Conservation (phyloP, 2,113 vertebrate species). For the Paramisgurnus dabryanus region DNA sequence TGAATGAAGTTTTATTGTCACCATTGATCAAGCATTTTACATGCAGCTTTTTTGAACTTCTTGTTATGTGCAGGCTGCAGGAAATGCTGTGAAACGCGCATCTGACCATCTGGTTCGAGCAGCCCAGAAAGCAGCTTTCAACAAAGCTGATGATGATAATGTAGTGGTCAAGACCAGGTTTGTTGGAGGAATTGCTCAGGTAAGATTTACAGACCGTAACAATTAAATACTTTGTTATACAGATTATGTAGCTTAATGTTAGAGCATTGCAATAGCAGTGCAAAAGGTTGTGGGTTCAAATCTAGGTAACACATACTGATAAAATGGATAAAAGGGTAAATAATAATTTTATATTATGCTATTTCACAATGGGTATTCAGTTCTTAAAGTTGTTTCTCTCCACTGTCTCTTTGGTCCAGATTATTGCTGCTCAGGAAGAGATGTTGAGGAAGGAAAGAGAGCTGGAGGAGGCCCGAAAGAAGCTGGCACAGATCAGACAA, state of each 20-base stretch:
- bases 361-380: not conserved
- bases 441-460: slow-evolving; percentile 98
- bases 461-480: slow-evolving; percentile 96
- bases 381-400: not conserved
- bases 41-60: slow-evolving; percentile 4
- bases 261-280: too few relatives aligned
- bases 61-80: slow-evolving; percentile 80
- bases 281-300: too few relatives aligned
- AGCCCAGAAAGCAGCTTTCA: slow-evolving; percentile 94
- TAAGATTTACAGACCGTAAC: slow-evolving; percentile 61
- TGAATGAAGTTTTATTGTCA: not conserved
- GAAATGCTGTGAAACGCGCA: slow-evolving; percentile 95
- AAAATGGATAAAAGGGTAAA: too few relatives aligned
- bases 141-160: slow-evolving; percentile 90
- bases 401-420: slow-evolving; percentile 70
- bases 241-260: too few relatives aligned
- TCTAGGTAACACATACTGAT: too few relatives aligned
- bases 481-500: slow-evolving; percentile 96
- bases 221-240: too few relatives aligned
- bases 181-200: slow-evolving; percentile 98
- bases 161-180: slow-evolving; percentile 98
- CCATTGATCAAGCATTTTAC: not conserved
- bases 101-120: slow-evolving; percentile 96
- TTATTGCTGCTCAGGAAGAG: slow-evolving; percentile 98
- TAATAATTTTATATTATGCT: slow-evolving; percentile 4